phyloP scores from a whole-genome alignment of 2,113 vertebrate genomes.

The Corythornis vintsioides region DNA sequence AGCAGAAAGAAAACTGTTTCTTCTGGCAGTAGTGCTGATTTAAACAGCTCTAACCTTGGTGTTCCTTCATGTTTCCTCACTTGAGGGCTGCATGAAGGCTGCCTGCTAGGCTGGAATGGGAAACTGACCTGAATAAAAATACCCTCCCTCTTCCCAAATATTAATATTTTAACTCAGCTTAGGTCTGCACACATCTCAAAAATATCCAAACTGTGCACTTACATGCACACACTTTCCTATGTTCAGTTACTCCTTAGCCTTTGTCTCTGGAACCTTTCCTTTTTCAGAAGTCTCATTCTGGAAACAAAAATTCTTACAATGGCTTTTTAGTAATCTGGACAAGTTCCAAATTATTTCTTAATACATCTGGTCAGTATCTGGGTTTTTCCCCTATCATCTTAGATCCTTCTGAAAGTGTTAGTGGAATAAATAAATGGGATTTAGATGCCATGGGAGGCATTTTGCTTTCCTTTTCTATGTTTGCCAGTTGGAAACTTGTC shows the following conservation, averaged over 20 bases:
- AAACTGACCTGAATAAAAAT: neutral
- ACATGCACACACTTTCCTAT: neutral
- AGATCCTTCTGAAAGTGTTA: neutral
- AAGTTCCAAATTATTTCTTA: slow-evolving; percentile 29
- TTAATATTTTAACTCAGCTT: neutral
- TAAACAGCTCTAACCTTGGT: neutral
- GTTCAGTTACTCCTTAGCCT: slow-evolving; percentile 22
- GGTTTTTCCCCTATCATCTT: neutral
- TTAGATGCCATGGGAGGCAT: neutral
- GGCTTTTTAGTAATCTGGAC: slow-evolving; percentile 17
- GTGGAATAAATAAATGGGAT: neutral
- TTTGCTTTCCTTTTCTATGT: neutral
- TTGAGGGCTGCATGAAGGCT: neutral
- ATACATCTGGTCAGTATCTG: neutral
- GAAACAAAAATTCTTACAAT: neutral
- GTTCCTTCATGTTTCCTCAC: neutral
- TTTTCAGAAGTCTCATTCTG: slow-evolving; percentile 23
- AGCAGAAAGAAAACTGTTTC: neutral
- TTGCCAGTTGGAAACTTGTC: neutral
- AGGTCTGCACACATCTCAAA: neutral
- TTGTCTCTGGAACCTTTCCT: slow-evolving; percentile 27
- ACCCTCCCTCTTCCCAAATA: neutral
- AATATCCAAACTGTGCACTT: neutral
- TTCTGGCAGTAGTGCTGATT: neutral
- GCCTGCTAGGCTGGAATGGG: neutral